Base-by-base conservation (phyloP, 2,113 vertebrate species). In the Ciconia maguari region DNA sequence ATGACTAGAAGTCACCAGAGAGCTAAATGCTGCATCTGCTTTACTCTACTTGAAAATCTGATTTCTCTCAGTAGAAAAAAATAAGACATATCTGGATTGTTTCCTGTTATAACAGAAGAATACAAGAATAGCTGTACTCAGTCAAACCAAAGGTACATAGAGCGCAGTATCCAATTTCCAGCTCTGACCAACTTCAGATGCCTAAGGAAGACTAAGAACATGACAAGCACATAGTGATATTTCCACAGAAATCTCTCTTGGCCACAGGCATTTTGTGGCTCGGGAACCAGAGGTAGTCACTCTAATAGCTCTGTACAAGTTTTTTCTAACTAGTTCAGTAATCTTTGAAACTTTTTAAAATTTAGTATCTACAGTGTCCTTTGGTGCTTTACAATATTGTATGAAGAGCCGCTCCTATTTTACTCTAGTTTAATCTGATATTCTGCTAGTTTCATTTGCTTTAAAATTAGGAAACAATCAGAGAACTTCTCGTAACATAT, bases 191-290 rank as follows among this genome's bases (percentile, higher is more conserved):
- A 70, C 72, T 60, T 25, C 11, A 24, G 89, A 89, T 90, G 93
- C 84, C 49, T 36, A 22, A 72, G 66, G 49, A 93, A 74, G 75
- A 42, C 49, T 24, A 55, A 72, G 66, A 89, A 60, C 49, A 1
- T 32, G 48, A 76, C 78, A 85, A 93, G 66, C 21, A 69, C 78
- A 85, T 3, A 80, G 62, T 29, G 83, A 32, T 72, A 88, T n/a
- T 94, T 77, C 84, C 93, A 88, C 66, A 95, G 84, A 94, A 89
- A 69, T 61, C 58, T 91, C 81, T 76, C 78, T 12, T 26, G 82
- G 89, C 96, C 96, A 85, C 96, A 96, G 83, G 85, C 81, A 96
- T 95, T 89, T 64, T 89, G 94, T 79, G 94, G 95, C 74, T 89
- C 72, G 19, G 34, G 44, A 83, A 82, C 27, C 61, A 90, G 81